These are phyloP conservation scores for Dicerorhinus sumatrensis DNA, from an alignment of 2,113 vertebrate genomes.

Conservation along the genomic window DNA sequence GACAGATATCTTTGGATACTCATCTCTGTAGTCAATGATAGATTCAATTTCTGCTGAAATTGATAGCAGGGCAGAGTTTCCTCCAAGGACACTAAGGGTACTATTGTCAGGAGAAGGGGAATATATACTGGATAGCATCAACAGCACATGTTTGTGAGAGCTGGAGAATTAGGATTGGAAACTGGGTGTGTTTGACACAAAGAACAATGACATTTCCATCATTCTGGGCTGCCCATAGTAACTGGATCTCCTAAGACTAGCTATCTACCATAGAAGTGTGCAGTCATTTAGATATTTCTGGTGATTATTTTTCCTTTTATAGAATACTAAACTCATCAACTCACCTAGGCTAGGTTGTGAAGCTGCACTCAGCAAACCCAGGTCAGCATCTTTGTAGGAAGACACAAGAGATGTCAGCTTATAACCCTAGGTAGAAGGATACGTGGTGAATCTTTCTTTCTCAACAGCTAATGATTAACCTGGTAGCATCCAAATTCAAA, in stretches of 20 bases:
- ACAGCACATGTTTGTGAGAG: not conserved
- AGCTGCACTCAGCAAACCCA: not conserved
- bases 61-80: not conserved
- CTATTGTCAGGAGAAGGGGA: not conserved
- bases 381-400: not conserved
- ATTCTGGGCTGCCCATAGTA: not conserved
- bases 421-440: not conserved
- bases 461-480: not conserved
- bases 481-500: not conserved
- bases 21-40: not conserved
- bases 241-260: not conserved
- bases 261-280: not conserved
- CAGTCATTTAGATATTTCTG: not conserved
- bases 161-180: not conserved
- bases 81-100: not conserved
- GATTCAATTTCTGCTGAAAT: not conserved
- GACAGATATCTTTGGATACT: not conserved
- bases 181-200: not conserved
- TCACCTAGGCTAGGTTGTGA: not conserved
- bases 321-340: not conserved
- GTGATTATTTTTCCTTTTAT: not conserved
- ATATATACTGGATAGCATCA: accelerated
- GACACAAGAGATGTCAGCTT: not conserved
- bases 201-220: not conserved
- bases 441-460: not conserved